Evolutionary conservation across 2,888 invertebrate species (phyloP).

Genomic region (Tupiocoris notatus): DNA sequence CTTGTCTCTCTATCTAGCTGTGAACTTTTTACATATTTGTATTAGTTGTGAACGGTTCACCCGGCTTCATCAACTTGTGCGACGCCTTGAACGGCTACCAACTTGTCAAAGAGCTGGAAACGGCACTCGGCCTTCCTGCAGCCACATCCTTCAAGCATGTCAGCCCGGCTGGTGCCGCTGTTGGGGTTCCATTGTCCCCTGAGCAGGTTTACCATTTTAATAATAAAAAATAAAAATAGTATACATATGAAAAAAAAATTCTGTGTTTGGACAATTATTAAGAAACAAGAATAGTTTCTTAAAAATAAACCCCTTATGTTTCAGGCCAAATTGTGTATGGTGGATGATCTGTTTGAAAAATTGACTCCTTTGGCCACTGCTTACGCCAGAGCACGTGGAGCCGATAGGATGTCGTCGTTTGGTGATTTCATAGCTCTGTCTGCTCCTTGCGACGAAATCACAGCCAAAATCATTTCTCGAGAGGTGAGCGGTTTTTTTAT

Average conservation of each 20-base stretch:
- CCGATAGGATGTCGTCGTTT: slow-evolving; percentile 98
- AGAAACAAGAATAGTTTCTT: no score
- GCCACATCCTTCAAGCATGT: slow-evolving; percentile 98
- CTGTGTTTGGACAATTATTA: no score
- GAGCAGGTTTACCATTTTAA: no score
- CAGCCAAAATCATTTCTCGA: slow-evolving; percentile 85
- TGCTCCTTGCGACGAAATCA: slow-evolving; percentile 82
- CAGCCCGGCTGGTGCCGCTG: slow-evolving; percentile 95
- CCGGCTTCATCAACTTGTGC: slow-evolving; percentile 95
- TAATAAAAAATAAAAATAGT: no score
- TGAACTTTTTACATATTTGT: no score
- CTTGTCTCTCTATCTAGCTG: no score
- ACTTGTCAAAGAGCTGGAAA: slow-evolving; percentile 82
- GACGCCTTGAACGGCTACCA: slow-evolving; percentile 98
- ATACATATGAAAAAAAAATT: no score
- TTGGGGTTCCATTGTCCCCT: slow-evolving; percentile 73
- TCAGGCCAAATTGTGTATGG: slow-evolving; percentile 89
- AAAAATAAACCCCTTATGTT: no score
- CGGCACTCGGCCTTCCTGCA: slow-evolving; percentile 78
- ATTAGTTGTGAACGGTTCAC: slow-evolving; percentile 85
- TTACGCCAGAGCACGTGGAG: slow-evolving; percentile 94
- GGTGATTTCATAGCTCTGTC: slow-evolving; percentile 96
- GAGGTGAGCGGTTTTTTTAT: no score
- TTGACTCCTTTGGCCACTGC: slow-evolving; percentile 83
- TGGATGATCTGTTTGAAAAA: slow-evolving; percentile 72